These are phyloP conservation scores for Augochlora pura DNA, from an alignment of 1,140 invertebrate species.

Conservation along the genomic window DNA sequence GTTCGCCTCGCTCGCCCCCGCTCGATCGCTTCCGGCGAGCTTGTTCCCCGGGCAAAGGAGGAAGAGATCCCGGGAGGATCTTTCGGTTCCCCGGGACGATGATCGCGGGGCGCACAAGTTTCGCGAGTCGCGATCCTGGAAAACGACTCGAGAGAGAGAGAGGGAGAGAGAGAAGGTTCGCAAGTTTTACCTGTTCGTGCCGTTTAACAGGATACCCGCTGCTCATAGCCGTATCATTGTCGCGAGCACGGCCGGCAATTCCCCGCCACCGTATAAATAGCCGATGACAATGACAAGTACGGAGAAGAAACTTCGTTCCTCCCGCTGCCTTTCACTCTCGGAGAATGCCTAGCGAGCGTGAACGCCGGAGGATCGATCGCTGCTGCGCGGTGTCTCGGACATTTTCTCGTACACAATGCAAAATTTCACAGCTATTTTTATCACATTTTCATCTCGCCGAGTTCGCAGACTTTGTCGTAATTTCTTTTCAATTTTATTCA, in stretches of 20 bases:
- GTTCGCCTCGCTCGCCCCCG: not conserved
- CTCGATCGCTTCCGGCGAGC: not conserved
- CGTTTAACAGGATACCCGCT: not conserved
- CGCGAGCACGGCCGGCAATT: not conserved
- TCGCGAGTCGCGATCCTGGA: too few species aligned
- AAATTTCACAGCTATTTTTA: too few species aligned
- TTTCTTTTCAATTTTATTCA: too few species aligned
- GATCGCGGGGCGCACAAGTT: too few species aligned
- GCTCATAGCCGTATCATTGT: not conserved
- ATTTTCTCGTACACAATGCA: too few species aligned
- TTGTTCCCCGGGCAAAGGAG: not conserved
- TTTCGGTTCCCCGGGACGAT: too few species aligned
- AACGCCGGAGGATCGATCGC: not conserved
- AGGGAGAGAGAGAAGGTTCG: too few species aligned
- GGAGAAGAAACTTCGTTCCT: not conserved
- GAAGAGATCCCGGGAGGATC: not conserved
- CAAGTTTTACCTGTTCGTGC: too few species aligned
- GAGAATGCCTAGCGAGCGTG: not conserved
- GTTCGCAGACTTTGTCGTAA: too few species aligned
- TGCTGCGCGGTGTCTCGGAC: not conserved
- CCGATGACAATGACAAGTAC: constrained; percentile 17
- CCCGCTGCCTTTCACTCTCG: constrained; percentile 11
- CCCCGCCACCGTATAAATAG: constrained; percentile 11
- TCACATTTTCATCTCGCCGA: too few species aligned
- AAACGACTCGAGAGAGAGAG: too few species aligned